Conservation (phyloP, 2,797 vertebrate species). For the Ctenosaura bakeri region DNA sequence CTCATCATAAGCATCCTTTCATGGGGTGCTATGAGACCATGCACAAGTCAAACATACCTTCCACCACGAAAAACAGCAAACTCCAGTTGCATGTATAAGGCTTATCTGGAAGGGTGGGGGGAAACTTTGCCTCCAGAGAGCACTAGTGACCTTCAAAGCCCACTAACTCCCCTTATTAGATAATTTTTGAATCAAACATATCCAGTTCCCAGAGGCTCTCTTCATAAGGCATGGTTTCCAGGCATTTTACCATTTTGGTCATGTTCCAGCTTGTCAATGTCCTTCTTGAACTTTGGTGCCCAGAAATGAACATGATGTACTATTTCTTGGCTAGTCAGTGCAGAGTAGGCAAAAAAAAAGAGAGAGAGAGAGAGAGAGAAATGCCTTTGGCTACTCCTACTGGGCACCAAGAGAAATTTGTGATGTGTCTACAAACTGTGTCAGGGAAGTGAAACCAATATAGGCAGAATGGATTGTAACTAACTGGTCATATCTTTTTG, state of each 20-base stretch:
- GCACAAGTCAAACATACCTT: too few species aligned
- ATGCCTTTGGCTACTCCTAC: background rate
- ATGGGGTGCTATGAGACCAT: background rate
- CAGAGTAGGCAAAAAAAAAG: background rate
- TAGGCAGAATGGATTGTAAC: too few species aligned
- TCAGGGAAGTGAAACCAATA: background rate
- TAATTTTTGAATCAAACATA: too few species aligned
- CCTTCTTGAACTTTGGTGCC: too few species aligned
- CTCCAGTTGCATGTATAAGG: background rate
- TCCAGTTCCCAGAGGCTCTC: too few species aligned
- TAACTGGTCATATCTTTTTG: too few species aligned
- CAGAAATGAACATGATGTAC: background rate
- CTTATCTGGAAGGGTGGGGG: background rate
- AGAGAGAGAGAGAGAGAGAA: background rate
- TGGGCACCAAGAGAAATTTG: background rate
- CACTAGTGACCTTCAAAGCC: too few species aligned
- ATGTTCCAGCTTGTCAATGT: too few species aligned
- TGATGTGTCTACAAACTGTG: background rate
- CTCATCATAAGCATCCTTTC: background rate
- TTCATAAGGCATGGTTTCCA: too few species aligned
- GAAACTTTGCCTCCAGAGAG: too few species aligned
- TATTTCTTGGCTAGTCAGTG: background rate
- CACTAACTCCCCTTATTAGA: too few species aligned
- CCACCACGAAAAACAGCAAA: background rate
- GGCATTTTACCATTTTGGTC: too few species aligned